Base-by-base conservation (phyloP, 2,888 invertebrate genomes). In the Gibbula magus region DNA sequence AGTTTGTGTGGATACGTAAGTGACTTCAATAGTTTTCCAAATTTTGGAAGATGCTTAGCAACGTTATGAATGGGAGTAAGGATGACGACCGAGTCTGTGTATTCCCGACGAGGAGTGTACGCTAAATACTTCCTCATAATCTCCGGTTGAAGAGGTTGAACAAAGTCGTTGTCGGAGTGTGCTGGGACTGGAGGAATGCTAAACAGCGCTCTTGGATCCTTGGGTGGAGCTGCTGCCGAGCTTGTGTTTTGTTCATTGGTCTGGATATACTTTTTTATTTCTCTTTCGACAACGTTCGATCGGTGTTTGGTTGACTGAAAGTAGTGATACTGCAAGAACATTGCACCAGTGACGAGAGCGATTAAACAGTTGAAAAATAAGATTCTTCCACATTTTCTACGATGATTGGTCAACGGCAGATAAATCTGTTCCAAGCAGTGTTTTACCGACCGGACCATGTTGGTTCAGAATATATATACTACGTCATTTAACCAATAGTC, bases 51-150 rank as follows among this genome's bases (percentile, higher is more conserved):
- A 7, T 82, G 73, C 25, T 85, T 78, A 5, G 83, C 87, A 8
- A 89, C 87, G 78, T 91, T 89, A 61, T 89, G 89, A 20, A 91
- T 83, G 0, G 91, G 91, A 20, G 91, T 90, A 45, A 91, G 82
- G 32, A 91, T 91, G 7, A 90, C 81, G 13, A 91, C 83, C 32
- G 84, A 84, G 20, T 87, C 80, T 7, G 73, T 80, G 70, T 87
- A 85, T 10, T 75, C 79, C 45, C 1, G 5, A 10, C 70, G 77
- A 18, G 76, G 20, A 22, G 85, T 81, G n/a, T 87, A 78, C 10
- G 75, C 78, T 22, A 86, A 75, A 81, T 81, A 83, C 39, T 81
- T 75, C 51, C 81, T 74, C 25, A 85, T 82, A 20, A 88, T 84
- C 16, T 77, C 78, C 8, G 78, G 77, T 10, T 82, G 75, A 25